Conservation (phyloP, 1,140 invertebrate genomes). For the Lepidurus packardi region DNA sequence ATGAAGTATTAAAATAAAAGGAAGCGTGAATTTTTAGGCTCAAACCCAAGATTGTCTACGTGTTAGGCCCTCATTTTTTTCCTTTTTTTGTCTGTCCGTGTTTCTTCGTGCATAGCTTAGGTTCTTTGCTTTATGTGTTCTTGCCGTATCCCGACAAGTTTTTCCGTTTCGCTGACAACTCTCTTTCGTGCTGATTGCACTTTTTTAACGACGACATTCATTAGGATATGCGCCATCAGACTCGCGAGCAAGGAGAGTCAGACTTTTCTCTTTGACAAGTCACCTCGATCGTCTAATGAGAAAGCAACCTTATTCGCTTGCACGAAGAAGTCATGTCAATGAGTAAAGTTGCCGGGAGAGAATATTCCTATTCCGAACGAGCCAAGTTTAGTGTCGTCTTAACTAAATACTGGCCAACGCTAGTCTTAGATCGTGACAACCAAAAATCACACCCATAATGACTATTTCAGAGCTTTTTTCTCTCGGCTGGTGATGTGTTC, state of each 20-base stretch:
- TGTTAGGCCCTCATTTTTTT: slow-evolving; percentile 18
- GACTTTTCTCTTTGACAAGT: slow-evolving; percentile 19
- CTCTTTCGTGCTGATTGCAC: slow-evolving; percentile 18
- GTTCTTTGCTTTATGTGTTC: not conserved
- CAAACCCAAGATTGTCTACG: slow-evolving; percentile 10
- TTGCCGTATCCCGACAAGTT: slow-evolving; percentile 10
- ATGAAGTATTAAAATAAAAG: not conserved
- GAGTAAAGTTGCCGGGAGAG: not conserved
- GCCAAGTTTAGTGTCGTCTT: not conserved
- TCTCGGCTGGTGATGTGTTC: not conserved
- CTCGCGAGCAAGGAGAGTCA: not conserved
- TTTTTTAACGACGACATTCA: slow-evolving; percentile 22
- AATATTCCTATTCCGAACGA: not conserved
- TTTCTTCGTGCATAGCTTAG: slow-evolving; percentile 15
- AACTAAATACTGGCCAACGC: not conserved
- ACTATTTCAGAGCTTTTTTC: not conserved
- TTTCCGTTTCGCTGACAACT: slow-evolving; percentile 16
- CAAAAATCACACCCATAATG: slow-evolving; percentile 22
- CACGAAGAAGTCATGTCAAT: slow-evolving; percentile 7
- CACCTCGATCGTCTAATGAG: slow-evolving; percentile 12
- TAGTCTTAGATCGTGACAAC: not conserved
- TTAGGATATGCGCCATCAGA: slow-evolving; percentile 21
- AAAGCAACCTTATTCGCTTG: not conserved
- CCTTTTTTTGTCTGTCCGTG: not conserved
- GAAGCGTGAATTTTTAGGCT: slow-evolving; percentile 19